phyloP scores from a whole-genome alignment of 1,140 invertebrate species.

The Drosophila littoralis region DNA sequence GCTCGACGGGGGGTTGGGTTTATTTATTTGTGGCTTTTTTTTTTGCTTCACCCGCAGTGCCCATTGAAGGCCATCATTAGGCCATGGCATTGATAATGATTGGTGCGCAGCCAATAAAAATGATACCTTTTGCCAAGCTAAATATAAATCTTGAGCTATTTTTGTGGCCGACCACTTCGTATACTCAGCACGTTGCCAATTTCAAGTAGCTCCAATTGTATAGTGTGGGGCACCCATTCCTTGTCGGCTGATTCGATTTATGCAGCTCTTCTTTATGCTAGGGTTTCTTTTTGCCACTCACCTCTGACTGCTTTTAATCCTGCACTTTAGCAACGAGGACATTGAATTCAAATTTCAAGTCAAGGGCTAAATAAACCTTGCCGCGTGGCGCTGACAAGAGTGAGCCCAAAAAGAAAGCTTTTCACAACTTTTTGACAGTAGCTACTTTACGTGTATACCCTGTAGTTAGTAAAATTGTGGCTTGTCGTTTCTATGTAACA shows the following conservation, averaged over 20 bases:
- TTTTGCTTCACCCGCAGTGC: neutral
- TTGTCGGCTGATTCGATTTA: slow-evolving; percentile 59
- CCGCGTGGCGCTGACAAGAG: slow-evolving; percentile 41
- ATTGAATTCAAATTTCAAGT: slow-evolving; percentile 67
- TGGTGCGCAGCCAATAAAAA: slow-evolving; percentile 25
- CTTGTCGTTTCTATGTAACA: neutral
- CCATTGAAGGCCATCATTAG: slow-evolving; percentile 15
- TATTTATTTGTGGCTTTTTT: neutral
- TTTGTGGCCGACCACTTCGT: slow-evolving; percentile 9
- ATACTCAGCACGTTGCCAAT: slow-evolving; percentile 28
- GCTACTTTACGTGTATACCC: neutral
- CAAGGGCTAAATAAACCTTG: slow-evolving; percentile 79
- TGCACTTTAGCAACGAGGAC: slow-evolving; percentile 32
- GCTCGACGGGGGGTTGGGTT: slow-evolving; percentile 4
- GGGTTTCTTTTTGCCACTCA: slow-evolving; percentile 7
- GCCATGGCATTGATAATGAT: slow-evolving; percentile 30
- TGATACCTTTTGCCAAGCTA: slow-evolving; percentile 16
- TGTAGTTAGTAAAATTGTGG: neutral
- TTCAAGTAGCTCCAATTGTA: slow-evolving; percentile 7
- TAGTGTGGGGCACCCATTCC: neutral
- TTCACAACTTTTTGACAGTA: slow-evolving; percentile 12
- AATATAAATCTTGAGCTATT: slow-evolving; percentile 48
- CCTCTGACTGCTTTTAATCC: slow-evolving; percentile 38
- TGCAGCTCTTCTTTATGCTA: slow-evolving; percentile 22
- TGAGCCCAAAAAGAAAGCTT: slow-evolving; percentile 22